These are phyloP conservation scores for Argya squamiceps DNA, from an alignment of 2,797 vertebrate species.

Conservation along the genomic window DNA sequence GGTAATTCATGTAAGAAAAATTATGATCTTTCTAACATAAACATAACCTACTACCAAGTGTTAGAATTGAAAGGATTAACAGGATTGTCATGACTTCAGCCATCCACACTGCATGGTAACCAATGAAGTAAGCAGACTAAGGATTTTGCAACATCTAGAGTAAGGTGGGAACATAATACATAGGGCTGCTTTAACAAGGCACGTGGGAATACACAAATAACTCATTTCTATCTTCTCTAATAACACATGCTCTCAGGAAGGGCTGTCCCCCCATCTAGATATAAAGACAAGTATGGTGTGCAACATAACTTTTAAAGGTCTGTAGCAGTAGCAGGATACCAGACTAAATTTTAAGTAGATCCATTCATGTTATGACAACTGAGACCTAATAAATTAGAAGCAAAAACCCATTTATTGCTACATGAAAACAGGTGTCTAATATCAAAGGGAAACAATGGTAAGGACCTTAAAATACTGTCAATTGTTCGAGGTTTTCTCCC, in stretches of 20 bases:
- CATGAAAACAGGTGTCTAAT: neutral
- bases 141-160: neutral
- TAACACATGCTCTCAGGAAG: neutral
- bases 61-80: neutral
- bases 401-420: neutral
- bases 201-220: neutral
- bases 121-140: neutral
- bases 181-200: neutral
- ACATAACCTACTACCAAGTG: neutral
- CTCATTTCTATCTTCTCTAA: neutral
- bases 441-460: neutral
- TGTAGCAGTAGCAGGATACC: neutral
- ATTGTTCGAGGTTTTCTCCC: neutral
- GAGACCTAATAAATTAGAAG: neutral
- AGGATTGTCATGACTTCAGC: neutral
- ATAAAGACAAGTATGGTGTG: neutral
- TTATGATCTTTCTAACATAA: neutral
- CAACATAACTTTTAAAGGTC: neutral
- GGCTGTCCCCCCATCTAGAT: neutral
- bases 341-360: neutral
- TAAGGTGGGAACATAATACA: neutral
- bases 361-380: neutral
- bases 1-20: conserved; percentile 5
- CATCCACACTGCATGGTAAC: neutral
- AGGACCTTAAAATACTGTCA: neutral